Evolutionary conservation across 2,888 invertebrate genomes (phyloP), one percentile per base, ranked within the genome.

Genomic region (Ectropis crepuscularia): DNA sequence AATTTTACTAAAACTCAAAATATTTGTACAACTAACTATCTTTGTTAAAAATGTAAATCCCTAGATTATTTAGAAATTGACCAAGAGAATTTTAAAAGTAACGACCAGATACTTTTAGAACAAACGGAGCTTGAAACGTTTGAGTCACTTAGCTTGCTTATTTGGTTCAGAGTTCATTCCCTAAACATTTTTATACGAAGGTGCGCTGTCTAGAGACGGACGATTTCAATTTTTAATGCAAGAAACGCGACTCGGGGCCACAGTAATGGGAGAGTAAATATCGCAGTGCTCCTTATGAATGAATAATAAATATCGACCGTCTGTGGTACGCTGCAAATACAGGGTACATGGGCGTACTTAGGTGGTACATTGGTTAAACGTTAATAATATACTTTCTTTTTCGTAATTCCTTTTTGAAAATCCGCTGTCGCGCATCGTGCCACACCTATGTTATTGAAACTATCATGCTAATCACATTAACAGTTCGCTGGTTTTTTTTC

Each of bases 241-340:
- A 85, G 85, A 81, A 85, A 86, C 80, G 86, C 85, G 87, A 87
- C 87, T 85, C 68, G 75, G 81, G 81, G 81, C 80, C 83, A 74
- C 83, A 76, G 86, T 89, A 89, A 90, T 90, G 87, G 88, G 80
- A 82, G 83, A 85, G 88, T 90, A 90, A 90, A 90, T 88, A 90
- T 88, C 87, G 83, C 80, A 80, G 83, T 81, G 85, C 86, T 88
- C 84, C 85, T 87, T 85, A 87, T 86, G 86, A 84, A 87, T 90
- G 85, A 90, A 90, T 90, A 87, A 90, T 88, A 89, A 78, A 87
- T 85, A 86, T 78, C 75, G 79, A 79, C 57, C 65, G 79, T 71
- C 72, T 74, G 74, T 75, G 80, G 79, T 82, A 80, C 74, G 78
- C 79, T 80, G 82, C 80, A 84, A 85, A 72, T 69, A 68, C 64